A percentile compares a stretch with the other conserved stretches of the same genome.
Conservation (phyloP, 2,888 invertebrate species). For the Falcaria lacertinaria region DNA sequence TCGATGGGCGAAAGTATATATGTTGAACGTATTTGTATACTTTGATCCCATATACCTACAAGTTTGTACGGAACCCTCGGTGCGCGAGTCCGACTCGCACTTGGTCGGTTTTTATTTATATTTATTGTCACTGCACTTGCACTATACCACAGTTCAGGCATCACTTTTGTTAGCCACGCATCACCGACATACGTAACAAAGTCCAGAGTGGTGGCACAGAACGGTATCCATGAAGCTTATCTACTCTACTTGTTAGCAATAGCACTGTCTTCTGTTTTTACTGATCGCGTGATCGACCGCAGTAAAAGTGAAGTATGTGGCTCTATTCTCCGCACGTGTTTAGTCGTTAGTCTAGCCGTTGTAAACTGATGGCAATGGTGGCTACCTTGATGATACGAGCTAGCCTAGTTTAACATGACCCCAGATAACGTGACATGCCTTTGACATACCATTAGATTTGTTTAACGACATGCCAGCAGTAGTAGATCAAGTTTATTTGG, state of each 20-base stretch:
- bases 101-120: too few species aligned
- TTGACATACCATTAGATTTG: conserved; percentile 9
- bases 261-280: conserved; percentile 27
- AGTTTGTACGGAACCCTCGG: too few species aligned
- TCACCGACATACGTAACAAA: too few species aligned
- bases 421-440: conserved; percentile 18
- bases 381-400: conserved; percentile 6
- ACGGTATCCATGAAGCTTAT: conserved; percentile 29
- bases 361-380: conserved; percentile 15
- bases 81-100: too few species aligned
- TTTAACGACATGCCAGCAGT: conserved; percentile 15
- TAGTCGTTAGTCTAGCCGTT: conserved; percentile 19
- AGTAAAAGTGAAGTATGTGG: conserved; percentile 52
- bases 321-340: conserved; percentile 34
- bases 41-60: too few species aligned
- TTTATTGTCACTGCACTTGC: too few species aligned
- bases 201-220: conserved; percentile 25
- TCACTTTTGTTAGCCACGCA: too few species aligned
- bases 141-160: too few species aligned
- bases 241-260: conserved; percentile 17
- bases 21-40: too few species aligned
- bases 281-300: conserved; percentile 46
- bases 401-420: conserved; percentile 21
- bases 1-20: too few species aligned
- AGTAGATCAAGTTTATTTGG: conserved; percentile 39